Base-by-base conservation (phyloP, 2,113 vertebrate genomes). In the Eretmochelys imbricata region DNA sequence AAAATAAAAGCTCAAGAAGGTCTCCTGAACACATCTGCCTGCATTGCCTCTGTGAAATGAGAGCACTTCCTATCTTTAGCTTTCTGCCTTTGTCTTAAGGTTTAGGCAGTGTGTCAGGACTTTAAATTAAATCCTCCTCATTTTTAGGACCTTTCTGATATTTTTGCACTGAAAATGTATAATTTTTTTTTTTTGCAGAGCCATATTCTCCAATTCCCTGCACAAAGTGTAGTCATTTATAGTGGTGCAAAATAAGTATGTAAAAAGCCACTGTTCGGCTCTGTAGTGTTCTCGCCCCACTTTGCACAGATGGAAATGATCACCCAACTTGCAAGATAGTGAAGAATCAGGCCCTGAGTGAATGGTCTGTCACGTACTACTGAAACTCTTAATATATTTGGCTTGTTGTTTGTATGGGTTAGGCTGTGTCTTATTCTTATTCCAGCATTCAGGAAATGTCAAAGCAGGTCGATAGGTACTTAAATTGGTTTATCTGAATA, bases 61-160 rank as follows among this genome's bases (percentile, higher is more conserved):
- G 59, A 54, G 50, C 48, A n/a, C 12, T 9, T 90, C 89, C 54
- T 59, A 12, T 6, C 80, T 62, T 53, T 17, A 16, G 1, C 17
- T 89, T 94, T 27, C 80, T 87, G 35, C 55, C 31, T 91, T 90
- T 85, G 10, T 84, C 83, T 48, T 75, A 81, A 95, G 93, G 6
- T n/a, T 59, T 42, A 81, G 27, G n/a, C 11, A 49, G 59, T n/a
- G 12, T 1, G 0, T 22, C 88, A 54, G 22, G 76, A 4, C 55
- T 94, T 79, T 75, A 89, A 13, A 1, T 85, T 76, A 82, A 49
- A 80, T 80, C 51, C 82, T 0, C 82, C 13, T 93, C 93, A 4
- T 88, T 55, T 94, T 89, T 76, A 88, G 12, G 50, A 69, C 4
- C 2, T 86, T 82, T 76, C 16, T 31, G 38, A 53, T 42, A 22